Evolutionary conservation across 2,888 invertebrate species (phyloP), one percentile per base, ranked within the genome.

Genomic region (Steinernema hermaphroditum): DNA sequence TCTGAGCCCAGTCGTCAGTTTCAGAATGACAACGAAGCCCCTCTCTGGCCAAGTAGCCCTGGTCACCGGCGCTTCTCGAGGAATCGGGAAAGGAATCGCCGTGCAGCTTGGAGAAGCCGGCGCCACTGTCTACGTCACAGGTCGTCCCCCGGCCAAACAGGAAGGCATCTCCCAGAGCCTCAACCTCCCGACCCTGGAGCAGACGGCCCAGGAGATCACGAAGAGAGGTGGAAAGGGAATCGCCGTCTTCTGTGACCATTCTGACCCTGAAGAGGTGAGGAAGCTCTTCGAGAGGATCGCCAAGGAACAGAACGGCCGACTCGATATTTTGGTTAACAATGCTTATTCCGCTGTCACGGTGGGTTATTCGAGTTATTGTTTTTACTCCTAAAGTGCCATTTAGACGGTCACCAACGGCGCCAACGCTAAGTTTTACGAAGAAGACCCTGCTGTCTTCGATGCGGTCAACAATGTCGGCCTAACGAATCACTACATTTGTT

Each of bases 31-130:
- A 1, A 74, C 70, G 16, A 69, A 76, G 27, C 70, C 75, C 32
- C 71, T 80, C 9, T 57, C 75, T 46, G 77, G 78, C n/a, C 75
- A 80, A 71, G 75, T 82, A 2, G 82, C 79, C 12, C 69, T 82
- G 14, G 81, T 82, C 22, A 82, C 82, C 19, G 82, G 82, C 19
- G 79, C 81, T 32, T 79, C 78, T n/a, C 72, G 82, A 69, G 82
- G 82, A 46, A 78, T 81, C 46, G 81, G 81, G 27, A 57, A 70
- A 34, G 77, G 77, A 34, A 76, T 76, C 43, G 76, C 76, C 19
- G 75, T 88, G 32, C 87, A 88, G 77, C 80, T 88, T n/a, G 88
- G 86, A 4, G 81, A 86, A 50, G 87, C 87, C n/a, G 88, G 88
- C 8, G 88, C 87, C 27, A 87, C 86, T 6, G 88, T 88, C 12